Conservation (phyloP, 2,797 vertebrate species). For the Acridotheres tristis region DNA sequence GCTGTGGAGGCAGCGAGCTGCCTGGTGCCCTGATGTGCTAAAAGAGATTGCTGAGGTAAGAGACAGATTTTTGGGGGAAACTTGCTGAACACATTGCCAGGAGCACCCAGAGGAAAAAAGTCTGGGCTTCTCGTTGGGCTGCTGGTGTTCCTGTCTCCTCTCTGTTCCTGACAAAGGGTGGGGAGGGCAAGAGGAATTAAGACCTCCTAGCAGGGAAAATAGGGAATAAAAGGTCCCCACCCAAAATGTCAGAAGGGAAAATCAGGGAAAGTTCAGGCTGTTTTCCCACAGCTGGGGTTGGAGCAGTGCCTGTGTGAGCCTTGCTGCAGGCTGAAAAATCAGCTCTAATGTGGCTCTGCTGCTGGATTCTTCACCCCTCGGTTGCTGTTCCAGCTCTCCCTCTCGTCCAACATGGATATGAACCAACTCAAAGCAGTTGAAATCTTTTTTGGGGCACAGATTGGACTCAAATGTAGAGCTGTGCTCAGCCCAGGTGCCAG, state of each 20-base stretch:
- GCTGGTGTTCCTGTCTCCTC: neutral
- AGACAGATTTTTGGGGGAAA: neutral
- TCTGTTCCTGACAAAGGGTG: neutral
- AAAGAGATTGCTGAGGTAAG: neutral
- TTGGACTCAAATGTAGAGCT: neutral
- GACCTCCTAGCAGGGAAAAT: neutral
- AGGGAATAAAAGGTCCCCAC: neutral
- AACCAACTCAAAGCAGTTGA: neutral
- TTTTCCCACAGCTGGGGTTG: neutral
- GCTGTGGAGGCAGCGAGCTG: neutral
- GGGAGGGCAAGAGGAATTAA: neutral
- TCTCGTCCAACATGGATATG: neutral
- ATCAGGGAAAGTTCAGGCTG: neutral
- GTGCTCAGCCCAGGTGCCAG: neutral
- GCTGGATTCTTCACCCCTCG: neutral
- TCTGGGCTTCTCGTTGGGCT: neutral
- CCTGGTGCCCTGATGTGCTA: neutral
- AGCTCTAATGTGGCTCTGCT: accelerated
- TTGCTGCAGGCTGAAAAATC: neutral
- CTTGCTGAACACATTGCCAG: neutral
- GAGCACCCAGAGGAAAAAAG: neutral
- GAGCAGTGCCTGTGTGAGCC: neutral
- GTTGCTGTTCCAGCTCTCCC: neutral
- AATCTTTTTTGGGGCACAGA: neutral
- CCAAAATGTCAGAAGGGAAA: neutral